Conservation (phyloP, 2,888 invertebrate species). For the Latrodectus elegans region DNA sequence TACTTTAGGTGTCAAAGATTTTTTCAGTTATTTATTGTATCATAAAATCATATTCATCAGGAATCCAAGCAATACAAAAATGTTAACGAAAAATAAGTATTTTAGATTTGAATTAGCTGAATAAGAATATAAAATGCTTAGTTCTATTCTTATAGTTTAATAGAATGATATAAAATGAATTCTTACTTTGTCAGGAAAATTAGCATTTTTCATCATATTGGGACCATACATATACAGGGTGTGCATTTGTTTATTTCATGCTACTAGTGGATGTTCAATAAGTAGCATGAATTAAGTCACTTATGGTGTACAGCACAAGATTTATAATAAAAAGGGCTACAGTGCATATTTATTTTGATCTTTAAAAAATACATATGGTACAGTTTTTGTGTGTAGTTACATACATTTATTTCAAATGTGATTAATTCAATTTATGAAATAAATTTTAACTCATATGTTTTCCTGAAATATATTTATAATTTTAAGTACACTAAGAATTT, state of each 20-base stretch:
- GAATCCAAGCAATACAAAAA: no score
- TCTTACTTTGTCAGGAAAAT: conserved; percentile 1
- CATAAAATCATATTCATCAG: no score
- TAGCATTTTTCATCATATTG: conserved; percentile 66
- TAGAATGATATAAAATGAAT: no score
- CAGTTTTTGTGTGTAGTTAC: conserved; percentile 60
- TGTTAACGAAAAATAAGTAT: no score
- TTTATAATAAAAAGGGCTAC: conserved; percentile 56
- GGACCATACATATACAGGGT: conserved; percentile 68
- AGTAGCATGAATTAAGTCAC: conserved; percentile 43
- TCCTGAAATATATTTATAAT: no score
- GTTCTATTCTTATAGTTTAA: no score
- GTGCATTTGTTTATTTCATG: conserved; percentile 54
- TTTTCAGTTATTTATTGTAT: no score
- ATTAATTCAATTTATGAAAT: not conserved
- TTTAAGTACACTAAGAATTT: no score
- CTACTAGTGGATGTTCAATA: conserved; percentile 14
- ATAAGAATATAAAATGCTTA: no score
- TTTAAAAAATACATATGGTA: conserved; percentile 62
- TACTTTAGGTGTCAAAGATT: no score
- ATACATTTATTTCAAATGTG: not conserved
- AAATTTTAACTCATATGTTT: not conserved
- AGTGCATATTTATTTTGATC: conserved; percentile 57
- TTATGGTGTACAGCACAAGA: conserved; percentile 59
- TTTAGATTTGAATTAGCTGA: no score